These are phyloP conservation scores for Hydrozoanthus tunicans DNA, from an alignment of 64 coral and sea anemone genomes.

Conservation along the genomic window DNA sequence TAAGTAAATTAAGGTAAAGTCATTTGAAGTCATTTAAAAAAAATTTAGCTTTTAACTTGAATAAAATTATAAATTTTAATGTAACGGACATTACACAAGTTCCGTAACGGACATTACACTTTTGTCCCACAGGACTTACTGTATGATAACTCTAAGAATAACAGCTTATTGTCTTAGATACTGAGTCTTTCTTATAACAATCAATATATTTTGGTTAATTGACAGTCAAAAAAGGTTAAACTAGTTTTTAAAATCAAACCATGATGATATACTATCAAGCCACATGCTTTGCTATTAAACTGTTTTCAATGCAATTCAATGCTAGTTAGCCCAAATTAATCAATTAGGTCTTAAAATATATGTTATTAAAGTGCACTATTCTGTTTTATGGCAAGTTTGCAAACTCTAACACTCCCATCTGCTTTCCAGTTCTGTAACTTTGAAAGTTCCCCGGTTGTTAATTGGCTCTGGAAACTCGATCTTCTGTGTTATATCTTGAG, in stretches of 20 bases:
- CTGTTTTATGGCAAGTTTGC: conserved; percentile 20
- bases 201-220: conserved; percentile 34
- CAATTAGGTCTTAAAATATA: conserved; percentile 48
- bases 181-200: conserved; percentile 25
- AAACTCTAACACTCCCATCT: conserved; percentile 46
- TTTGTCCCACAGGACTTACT: conserved; percentile 44
- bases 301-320: conserved; percentile 32
- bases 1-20: conserved; percentile 11
- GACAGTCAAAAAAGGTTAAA: conserved; percentile 38
- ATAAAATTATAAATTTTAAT: conserved; percentile 21
- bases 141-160: conserved; percentile 32
- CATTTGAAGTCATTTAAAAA: conserved; percentile 19
- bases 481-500: conserved; percentile 62
- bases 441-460: conserved; percentile 55
- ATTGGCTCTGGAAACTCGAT: conserved; percentile 70
- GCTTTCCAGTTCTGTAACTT: conserved; percentile 54
- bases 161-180: conserved; percentile 25
- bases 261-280: conserved; percentile 27
- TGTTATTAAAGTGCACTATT: conserved; percentile 9
- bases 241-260: conserved; percentile 4
- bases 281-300: conserved; percentile 20
- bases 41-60: conserved; percentile 18
- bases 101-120: conserved; percentile 53
- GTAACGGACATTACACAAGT: conserved; percentile 27
- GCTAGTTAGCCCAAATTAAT: conserved; percentile 1